Evolutionary conservation across 2,888 invertebrate species (phyloP).

Genomic region (Liopterus haemorrhoidalis): DNA sequence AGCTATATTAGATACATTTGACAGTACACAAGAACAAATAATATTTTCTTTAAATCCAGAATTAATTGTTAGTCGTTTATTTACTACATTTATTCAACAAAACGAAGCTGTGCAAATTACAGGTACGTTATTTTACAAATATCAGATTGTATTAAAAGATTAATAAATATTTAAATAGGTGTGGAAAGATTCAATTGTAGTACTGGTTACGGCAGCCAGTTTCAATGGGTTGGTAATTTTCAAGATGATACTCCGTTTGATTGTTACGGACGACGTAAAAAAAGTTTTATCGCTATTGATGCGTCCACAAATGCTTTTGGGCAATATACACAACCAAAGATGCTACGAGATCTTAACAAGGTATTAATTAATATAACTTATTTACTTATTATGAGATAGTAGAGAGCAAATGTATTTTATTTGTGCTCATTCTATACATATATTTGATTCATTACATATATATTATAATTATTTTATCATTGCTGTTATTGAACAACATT

Average conservation of each 20-base stretch:
- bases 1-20: conserved; percentile 77
- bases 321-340: conserved; percentile 56
- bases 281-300: conserved; percentile 83
- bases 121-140: no score
- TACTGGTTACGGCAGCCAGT: conserved; percentile 74
- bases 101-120: conserved; percentile 79
- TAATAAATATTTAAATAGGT: no score
- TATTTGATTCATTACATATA: no score
- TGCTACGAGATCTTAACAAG: conserved; percentile 81
- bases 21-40: conserved; percentile 97
- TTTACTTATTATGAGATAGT: no score
- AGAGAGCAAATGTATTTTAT: no score
- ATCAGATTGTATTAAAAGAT: no score
- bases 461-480: no score
- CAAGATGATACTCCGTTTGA: conserved; percentile 66
- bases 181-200: conserved; percentile 75
- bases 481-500: no score
- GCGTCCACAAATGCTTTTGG: conserved; percentile 58
- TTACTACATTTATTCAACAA: conserved; percentile 72
- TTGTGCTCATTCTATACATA: no score
- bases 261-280: conserved; percentile 59
- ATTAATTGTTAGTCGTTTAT: conserved; percentile 76
- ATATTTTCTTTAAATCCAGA: conserved; percentile 95
- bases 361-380: no score
- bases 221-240: conserved; percentile 70